Evolutionary conservation across 2,797 vertebrate species (phyloP).

Genomic region (Sardinella longiceps): DNA sequence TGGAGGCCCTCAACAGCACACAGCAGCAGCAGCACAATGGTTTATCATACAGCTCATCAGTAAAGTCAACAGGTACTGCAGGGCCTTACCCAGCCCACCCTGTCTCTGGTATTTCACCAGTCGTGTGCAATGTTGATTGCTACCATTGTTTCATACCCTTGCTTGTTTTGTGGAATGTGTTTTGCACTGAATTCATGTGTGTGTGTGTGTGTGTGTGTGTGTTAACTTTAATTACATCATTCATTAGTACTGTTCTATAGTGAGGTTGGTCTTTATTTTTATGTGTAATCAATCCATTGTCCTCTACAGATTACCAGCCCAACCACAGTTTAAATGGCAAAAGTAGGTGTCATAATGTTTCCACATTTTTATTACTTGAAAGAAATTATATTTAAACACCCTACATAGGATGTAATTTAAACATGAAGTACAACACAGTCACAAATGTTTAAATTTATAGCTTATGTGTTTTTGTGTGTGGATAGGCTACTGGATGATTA

Average conservation of each 20-base stretch:
- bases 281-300: slow-evolving; percentile 49
- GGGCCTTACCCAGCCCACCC: not conserved
- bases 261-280: slow-evolving; percentile 12
- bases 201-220: not conserved
- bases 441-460: not conserved
- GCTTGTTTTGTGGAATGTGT: not conserved
- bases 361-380: not conserved
- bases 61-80: slow-evolving; percentile 84
- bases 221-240: not conserved
- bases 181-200: not conserved
- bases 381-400: not conserved
- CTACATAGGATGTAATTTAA: not conserved
- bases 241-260: not conserved
- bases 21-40: slow-evolving; percentile 87
- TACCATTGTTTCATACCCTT: not conserved
- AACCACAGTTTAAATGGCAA: slow-evolving; percentile 68
- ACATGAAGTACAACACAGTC: not conserved
- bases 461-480: not conserved
- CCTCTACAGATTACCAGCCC: slow-evolving; percentile 65
- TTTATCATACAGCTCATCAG: slow-evolving; percentile 72
- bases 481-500: not conserved
- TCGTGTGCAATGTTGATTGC: not conserved
- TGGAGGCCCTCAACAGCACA: slow-evolving; percentile 72
- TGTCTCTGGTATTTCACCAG: not conserved
- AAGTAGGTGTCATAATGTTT: slow-evolving; percentile 64